Evolutionary conservation across 1,140 invertebrate genomes (phyloP), one percentile per base, ranked within the genome.

Genomic region (Phthorimaea operculella): DNA sequence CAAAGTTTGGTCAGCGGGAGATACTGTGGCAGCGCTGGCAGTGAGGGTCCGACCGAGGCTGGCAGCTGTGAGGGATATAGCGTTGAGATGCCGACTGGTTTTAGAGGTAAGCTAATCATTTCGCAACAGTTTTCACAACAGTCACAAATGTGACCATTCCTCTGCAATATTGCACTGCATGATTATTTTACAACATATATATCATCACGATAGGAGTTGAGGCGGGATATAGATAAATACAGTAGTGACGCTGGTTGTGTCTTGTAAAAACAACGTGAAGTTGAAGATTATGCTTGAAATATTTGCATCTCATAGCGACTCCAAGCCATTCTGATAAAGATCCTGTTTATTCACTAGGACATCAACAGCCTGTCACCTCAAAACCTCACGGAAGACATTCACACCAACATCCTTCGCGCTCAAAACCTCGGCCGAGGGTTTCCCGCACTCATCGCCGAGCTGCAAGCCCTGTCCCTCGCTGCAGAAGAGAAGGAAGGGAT

Each of bases 401-500:
- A 59, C 14, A 49, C 63, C 0, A 58, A 62, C 0, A 28, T 84
- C 0, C 63, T 75, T 0, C 66, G 64, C 6, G 58, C 65, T 10
- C 70, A 73, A 16, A 72, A 70, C 53, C 59, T 76, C 1, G 70
- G 66, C 12, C 62, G 73, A 11, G 58, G 59, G 0, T 73, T 79
- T 39, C 79, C 81, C 0, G 33, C 57, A 1, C 17, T 71, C 33
- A 49, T 60, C 0, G 54, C 73, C 0, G 73, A 78, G 17, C 59
- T 83, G n/a, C 55, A 52, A 8, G 61, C 56, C 6, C 68, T 85
- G 4, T 86, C 76, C 8, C 70, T 83, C 6, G 81, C 82, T 10
- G 81, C 89, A 0, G 83, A 83, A 55, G 86, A 87, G 60, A 90
- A 88, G 57, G 89, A 90, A 64, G 87, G 87, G 55, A 88, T 88